Evolutionary conservation across 2,113 vertebrate species (phyloP).

Genomic region (Machaerirhynchus nigripectus): DNA sequence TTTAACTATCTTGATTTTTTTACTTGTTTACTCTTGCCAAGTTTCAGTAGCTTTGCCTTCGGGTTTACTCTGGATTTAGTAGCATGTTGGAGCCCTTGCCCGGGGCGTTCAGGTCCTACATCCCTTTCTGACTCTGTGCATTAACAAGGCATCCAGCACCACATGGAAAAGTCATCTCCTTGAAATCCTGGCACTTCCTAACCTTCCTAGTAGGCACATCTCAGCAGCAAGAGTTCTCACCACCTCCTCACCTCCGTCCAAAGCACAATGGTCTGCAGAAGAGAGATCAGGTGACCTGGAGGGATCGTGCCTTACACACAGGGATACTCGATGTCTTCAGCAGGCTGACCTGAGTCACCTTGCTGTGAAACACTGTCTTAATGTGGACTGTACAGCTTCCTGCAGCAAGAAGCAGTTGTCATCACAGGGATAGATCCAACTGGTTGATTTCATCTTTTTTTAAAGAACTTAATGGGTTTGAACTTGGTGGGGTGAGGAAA

Average conservation of each 20-base stretch:
- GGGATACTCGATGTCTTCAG: background rate
- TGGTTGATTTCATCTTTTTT: background rate
- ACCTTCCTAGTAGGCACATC: background rate
- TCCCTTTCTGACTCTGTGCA: background rate
- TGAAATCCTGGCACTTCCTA: background rate
- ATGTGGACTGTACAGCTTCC: conserved; percentile 17
- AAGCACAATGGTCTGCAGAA: conserved; percentile 41
- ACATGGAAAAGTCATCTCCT: rapidly evolving
- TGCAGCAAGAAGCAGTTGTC: background rate
- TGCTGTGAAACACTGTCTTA: conserved; percentile 32
- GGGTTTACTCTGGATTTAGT: background rate
- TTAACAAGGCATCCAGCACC: background rate
- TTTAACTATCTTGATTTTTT: background rate
- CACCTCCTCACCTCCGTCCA: background rate
- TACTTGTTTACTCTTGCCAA: background rate
- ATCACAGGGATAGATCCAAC: background rate
- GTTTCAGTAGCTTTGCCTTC: background rate
- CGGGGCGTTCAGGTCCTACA: background rate
- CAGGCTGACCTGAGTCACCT: conserved; percentile 23
- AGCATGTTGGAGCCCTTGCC: background rate
- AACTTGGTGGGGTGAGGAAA: background rate
- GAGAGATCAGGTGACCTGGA: background rate
- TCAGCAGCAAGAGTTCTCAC: background rate
- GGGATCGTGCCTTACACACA: conserved; percentile 46
- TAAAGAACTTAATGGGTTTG: background rate